Evolutionary conservation across 2,888 invertebrate species (phyloP).

Genomic region (Sialis lutaria): DNA sequence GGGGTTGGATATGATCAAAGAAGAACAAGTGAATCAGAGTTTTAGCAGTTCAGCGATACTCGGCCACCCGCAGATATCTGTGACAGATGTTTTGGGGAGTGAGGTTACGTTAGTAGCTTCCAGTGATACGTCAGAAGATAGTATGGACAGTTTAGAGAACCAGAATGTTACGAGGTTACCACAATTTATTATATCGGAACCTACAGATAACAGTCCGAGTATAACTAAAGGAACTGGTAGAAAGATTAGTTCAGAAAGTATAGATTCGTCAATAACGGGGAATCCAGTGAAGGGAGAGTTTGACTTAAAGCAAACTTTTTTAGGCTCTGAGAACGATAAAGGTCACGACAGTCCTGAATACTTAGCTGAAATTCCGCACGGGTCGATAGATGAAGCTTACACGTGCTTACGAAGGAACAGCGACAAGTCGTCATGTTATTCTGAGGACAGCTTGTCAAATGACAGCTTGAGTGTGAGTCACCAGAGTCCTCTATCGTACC

Average conservation of each 20-base stretch:
- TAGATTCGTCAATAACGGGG: background rate
- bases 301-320: background rate
- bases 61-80: conserved; percentile 68
- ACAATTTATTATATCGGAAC: conserved; percentile 54
- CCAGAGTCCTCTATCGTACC: conserved; percentile 11
- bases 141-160: conserved; percentile 49
- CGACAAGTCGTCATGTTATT: conserved; percentile 51
- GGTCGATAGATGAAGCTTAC: conserved; percentile 1
- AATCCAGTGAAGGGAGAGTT: background rate
- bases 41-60: background rate
- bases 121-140: conserved; percentile 55
- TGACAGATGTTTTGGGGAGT: conserved; percentile 80
- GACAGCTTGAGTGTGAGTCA: conserved; percentile 26
- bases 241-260: conserved; percentile 4
- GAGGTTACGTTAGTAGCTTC: conserved; percentile 62
- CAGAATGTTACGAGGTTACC: conserved; percentile 30
- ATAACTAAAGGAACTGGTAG: conserved; percentile 64
- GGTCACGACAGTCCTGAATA: conserved; percentile 9
- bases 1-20: conserved; percentile 61
- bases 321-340: conserved; percentile 6
- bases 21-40: conserved; percentile 40
- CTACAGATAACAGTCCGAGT: conserved; percentile 57
- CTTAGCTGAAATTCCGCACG: conserved; percentile 11
- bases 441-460: conserved; percentile 56
- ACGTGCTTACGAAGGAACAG: conserved; percentile 44